Evolutionary conservation across 1,140 invertebrate species (phyloP).

Genomic region (Oncopodura yosiiana): DNA sequence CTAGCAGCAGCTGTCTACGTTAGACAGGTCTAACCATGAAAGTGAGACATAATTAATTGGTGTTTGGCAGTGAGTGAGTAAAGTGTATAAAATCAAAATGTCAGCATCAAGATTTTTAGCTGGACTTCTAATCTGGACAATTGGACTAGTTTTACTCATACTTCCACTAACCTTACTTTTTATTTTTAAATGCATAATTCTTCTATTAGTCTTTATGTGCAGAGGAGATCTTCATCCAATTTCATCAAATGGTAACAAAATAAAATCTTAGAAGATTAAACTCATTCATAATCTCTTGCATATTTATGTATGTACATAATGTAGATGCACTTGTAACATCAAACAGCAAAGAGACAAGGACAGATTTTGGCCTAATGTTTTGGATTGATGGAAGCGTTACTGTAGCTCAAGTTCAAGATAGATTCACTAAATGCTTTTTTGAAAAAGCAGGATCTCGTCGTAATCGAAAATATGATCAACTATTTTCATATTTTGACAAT

Average conservation of each 20-base stretch:
- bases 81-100: too few species aligned
- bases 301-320: too few species aligned
- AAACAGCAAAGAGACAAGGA: not conserved
- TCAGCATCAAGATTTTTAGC: not conserved
- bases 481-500: not conserved
- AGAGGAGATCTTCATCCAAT: not conserved
- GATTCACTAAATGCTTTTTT: not conserved
- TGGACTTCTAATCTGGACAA: not conserved
- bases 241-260: too few species aligned
- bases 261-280: too few species aligned
- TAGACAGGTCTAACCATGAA: too few species aligned
- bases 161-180: not conserved
- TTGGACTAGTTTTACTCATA: not conserved
- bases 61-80: too few species aligned
- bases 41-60: too few species aligned
- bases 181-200: not conserved
- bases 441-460: not conserved
- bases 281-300: too few species aligned
- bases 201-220: not conserved
- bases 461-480: conserved; percentile 1
- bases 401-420: not conserved
- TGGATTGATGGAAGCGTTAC: conserved; percentile 1
- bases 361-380: conserved; percentile 8
- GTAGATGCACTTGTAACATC: not conserved
- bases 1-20: too few species aligned